Evolutionary conservation across 1,140 invertebrate genomes (phyloP), one percentile per base, ranked within the genome.

Genomic region (Sitophilus oryzae): DNA sequence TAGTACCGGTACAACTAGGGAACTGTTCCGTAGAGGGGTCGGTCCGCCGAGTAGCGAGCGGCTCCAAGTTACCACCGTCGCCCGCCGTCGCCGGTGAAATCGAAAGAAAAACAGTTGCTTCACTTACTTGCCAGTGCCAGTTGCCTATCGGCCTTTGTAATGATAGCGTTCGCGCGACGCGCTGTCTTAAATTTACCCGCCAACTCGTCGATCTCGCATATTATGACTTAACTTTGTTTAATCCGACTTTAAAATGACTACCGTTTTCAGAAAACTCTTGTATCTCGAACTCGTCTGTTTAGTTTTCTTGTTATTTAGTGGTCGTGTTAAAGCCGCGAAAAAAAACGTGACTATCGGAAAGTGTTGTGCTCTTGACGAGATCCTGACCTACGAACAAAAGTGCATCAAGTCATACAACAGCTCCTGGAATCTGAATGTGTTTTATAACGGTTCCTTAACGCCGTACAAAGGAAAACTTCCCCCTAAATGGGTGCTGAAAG

Each of bases 391-490:
- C 11, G 52, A 54, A 14, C 21, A 46, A 5, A 54, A 46, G 20
- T 54, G 52, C 21, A 16, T 54, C n/a, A 54, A 54, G 19, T 38
- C 43, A 2, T 46, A 20, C 15, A 54, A 47, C 30, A 23, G 30
- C n/a, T 56, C 60, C 0, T 68, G 66, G 66, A 56, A 52, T 6
- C 40, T 61, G 4, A 52, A 48, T 11, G 51, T 68, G 11, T 66
- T 44, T 16, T 30, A 38, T 15, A 62, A 52, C 3, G 46, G 44
- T 2, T 51, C 15, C n/a, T 59, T 53, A 15, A 21, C 18, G 9
- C 22, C 58, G 16, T 61, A 56, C 15, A 35, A 44, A 8, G 52
- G 46, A 23, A 25, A 57, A 21, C 22, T 63, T 21, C 67, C 65
- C 0, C 36, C 49, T 10, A 59, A 59, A 20, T 69, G 67, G 67